Evolutionary conservation across 2,888 invertebrate genomes (phyloP).

Genomic region (Sinelater perroti): DNA sequence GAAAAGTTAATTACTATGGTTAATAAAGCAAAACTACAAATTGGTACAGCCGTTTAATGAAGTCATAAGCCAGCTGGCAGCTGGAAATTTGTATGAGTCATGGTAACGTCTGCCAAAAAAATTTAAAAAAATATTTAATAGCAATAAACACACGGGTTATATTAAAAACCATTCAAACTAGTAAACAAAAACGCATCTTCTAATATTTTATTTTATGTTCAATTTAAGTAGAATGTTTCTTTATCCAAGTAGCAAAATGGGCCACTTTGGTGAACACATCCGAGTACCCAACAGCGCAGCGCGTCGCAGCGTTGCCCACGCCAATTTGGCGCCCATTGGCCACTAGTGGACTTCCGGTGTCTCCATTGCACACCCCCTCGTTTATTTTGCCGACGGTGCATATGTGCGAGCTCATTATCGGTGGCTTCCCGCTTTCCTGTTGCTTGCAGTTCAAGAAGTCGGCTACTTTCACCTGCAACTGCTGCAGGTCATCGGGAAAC

Average conservation of each 20-base stretch:
- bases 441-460: constrained; percentile 62
- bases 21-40: no score
- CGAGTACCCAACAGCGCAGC: constrained; percentile 64
- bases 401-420: constrained; percentile 64
- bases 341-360: constrained; percentile 65
- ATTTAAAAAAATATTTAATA: constrained; percentile 4
- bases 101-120: no score
- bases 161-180: no score
- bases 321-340: constrained; percentile 59
- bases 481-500: constrained; percentile 65
- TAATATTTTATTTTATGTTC: no score
- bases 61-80: no score
- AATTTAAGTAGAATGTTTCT: constrained; percentile 19
- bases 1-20: no score
- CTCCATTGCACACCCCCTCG: constrained; percentile 68
- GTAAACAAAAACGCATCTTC: no score
- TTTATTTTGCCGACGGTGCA: constrained; percentile 68
- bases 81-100: no score
- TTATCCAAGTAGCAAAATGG: constrained; percentile 62
- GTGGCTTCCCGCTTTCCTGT: constrained; percentile 54
- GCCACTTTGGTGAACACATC: constrained; percentile 65
- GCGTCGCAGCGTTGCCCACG: constrained; percentile 65
- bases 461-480: constrained; percentile 62
- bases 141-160: no score
- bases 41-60: no score